These are phyloP conservation scores for Microctonus brassicae DNA, from an alignment of 2,888 invertebrate species.

Conservation along the genomic window DNA sequence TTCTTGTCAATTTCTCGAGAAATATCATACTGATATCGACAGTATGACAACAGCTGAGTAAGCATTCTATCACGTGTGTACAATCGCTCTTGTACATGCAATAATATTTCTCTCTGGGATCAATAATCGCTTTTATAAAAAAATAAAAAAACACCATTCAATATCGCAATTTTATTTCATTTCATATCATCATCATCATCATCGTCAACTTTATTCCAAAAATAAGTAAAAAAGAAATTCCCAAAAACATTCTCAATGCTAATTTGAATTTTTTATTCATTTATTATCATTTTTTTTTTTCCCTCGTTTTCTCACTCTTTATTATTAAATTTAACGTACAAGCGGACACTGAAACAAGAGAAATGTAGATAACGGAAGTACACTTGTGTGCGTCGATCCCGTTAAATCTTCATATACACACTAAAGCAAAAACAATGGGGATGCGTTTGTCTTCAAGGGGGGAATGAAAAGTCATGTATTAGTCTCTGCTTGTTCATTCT, in stretches of 20 bases:
- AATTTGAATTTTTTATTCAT: conserved; percentile 29
- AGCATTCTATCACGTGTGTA: conserved; percentile 38
- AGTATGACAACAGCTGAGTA: conserved; percentile 57
- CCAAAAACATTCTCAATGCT: conserved; percentile 35
- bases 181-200: not conserved
- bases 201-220: not conserved
- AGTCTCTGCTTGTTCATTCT: conserved; percentile 46
- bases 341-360: too few species aligned
- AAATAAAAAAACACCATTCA: not conserved
- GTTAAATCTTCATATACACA: conserved; percentile 48
- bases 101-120: not conserved
- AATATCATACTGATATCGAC: conserved; percentile 42
- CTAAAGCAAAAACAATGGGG: conserved; percentile 52
- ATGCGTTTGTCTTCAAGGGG: conserved; percentile 47
- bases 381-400: conserved; percentile 37
- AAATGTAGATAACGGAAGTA: conserved; percentile 15
- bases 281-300: conserved; percentile 22
- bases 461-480: conserved; percentile 48
- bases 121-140: not conserved
- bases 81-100: not conserved
- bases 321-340: too few species aligned
- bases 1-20: not conserved
- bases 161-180: not conserved
- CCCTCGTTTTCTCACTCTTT: not conserved
- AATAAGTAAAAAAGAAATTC: not conserved